Conservation (phyloP, 2,113 vertebrate genomes). For the Ammodytes dubius region DNA sequence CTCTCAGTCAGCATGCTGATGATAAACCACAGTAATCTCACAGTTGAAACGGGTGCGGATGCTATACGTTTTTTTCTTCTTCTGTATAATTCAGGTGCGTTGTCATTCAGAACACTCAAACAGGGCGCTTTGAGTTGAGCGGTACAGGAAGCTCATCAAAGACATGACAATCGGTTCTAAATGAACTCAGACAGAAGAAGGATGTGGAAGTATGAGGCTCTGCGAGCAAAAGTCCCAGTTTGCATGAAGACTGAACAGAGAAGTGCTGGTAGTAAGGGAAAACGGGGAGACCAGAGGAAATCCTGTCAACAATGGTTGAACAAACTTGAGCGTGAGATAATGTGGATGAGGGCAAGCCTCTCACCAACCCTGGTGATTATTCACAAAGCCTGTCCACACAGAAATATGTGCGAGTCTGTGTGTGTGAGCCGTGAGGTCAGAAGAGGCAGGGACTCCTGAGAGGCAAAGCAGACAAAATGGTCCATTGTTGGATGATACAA, state of each 20-base stretch:
- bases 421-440: neutral
- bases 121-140: neutral
- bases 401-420: slow-evolving; percentile 26
- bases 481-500: slow-evolving; percentile 6
- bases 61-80: neutral
- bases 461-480: slow-evolving; percentile 9
- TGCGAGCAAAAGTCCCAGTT: neutral
- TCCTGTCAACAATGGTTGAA: slow-evolving; percentile 76
- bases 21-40: slow-evolving; percentile 2
- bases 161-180: neutral
- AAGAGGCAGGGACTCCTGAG: slow-evolving; percentile 10
- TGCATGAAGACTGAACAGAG: slow-evolving; percentile 34
- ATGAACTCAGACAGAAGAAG: neutral
- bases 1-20: slow-evolving; percentile 14
- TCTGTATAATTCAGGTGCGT: neutral
- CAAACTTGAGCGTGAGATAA: slow-evolving; percentile 73
- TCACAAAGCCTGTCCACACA: slow-evolving; percentile 63
- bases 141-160: neutral
- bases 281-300: slow-evolving; percentile 72
- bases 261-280: slow-evolving; percentile 28
- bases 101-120: slow-evolving; percentile 22
- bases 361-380: slow-evolving; percentile 46
- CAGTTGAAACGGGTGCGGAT: slow-evolving; percentile 23
- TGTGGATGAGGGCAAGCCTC: slow-evolving; percentile 55
- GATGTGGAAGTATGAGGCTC: neutral